Base-by-base conservation (phyloP, 2,797 vertebrate genomes). In the Sphaeramia orbicularis region DNA sequence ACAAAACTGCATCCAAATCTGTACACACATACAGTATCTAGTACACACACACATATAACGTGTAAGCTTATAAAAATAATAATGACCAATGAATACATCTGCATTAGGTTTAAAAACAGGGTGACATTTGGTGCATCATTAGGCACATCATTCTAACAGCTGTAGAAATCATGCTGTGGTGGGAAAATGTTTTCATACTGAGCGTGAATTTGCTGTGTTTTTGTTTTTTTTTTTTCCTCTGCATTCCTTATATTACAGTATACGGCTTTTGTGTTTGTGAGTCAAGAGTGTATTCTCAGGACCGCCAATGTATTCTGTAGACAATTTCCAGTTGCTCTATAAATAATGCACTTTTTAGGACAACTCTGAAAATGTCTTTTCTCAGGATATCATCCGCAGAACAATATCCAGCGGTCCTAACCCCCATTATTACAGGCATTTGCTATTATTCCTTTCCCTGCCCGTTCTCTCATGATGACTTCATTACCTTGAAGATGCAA, bases 31-130 rank as follows among this genome's bases (percentile, higher is more conserved):
- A 6, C 3, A 18, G 35, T 9, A 8, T 55, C 13, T 42, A 15
- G 10, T 57, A 14, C 16, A 4, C 5, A 19, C n/a, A 10, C 15
- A 6, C 36, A 60, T 43, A 44, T 35, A 30, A 18, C 55, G 48
- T 21, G 27, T 51, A 15, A 9, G 12, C 37, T 78, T 65, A 66
- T 37, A 51, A 45, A 54, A 81, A 76, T 80, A 78, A 54, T 65
- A 32, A 35, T 56, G 53, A 83, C 73, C 74, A 78, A 52, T 84
- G 52, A 64, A 63, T 71, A 36, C 65, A 74, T 76, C 47, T 76
- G 43, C 53, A 79, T 52, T 37, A 47, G 66, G 52, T 66, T 69
- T 58, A 56, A 64, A 53, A 57, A 47, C 8, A 63, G 62, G 45
- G 56, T 35, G 42, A 61, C 59, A 71, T 80, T 82, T 65, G 52